Percentiles rank a stretch among this genome's conserved stretches.
These are phyloP conservation scores for Smittia sp. DNA, from an alignment of 2,888 invertebrate genomes.

Conservation along the genomic window DNA sequence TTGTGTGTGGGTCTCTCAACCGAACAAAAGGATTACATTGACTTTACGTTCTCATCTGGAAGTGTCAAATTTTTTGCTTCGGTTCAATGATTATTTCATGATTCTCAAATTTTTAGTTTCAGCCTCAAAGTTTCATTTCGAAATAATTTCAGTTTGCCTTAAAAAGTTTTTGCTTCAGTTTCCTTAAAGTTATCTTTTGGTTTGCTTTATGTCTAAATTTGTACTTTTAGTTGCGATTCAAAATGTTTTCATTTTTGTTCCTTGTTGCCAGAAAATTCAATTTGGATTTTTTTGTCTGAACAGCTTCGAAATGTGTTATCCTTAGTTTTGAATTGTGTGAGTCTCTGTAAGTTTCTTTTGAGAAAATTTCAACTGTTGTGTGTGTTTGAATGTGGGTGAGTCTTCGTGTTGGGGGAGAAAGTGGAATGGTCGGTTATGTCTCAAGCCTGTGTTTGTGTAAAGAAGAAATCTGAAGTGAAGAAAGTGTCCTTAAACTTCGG, in stretches of 20 bases:
- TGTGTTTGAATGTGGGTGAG: no score
- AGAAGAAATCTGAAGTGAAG: not conserved
- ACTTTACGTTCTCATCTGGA: constrained; percentile 1
- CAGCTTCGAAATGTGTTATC: not conserved
- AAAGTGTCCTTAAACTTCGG: not conserved
- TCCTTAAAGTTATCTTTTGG: no score
- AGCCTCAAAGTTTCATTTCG: no score
- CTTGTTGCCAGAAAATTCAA: not conserved
- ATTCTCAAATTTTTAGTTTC: not conserved
- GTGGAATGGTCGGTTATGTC: no score
- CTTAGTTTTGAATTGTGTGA: not conserved
- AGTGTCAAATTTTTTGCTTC: not conserved
- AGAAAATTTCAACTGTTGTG: not conserved
- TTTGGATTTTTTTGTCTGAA: not conserved
- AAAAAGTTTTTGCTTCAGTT: no score
- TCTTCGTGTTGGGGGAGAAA: no score
- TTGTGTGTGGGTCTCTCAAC: constrained; percentile 37
- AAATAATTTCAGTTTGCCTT: no score
- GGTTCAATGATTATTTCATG: not conserved
- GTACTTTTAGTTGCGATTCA: no score
- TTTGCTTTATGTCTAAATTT: no score
- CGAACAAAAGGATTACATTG: constrained; percentile 18
- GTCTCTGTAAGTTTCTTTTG: not conserved
- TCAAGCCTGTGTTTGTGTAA: no score
- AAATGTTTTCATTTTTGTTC: not conserved